Evolutionary conservation across 2,797 vertebrate genomes (phyloP).

Genomic region (Malacoraja senta): DNA sequence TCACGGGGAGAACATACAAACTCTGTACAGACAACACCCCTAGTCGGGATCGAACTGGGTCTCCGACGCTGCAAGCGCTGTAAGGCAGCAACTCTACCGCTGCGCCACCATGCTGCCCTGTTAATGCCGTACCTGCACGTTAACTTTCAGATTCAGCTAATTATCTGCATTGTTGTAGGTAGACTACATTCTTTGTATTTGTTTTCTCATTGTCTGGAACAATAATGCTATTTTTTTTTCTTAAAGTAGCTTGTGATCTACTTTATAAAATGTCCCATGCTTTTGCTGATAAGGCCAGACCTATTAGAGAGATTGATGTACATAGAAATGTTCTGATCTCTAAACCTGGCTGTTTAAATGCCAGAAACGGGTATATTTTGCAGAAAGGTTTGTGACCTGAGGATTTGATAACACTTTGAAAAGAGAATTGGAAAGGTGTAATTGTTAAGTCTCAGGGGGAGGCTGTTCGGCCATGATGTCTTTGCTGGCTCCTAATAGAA

Average conservation of each 20-base stretch:
- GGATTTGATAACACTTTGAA: not conserved
- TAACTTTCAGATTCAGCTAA: no score
- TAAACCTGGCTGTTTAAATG: not conserved
- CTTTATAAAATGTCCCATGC: not conserved
- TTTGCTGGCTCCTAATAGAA: no score
- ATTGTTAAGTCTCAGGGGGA: no score
- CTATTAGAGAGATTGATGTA: not conserved
- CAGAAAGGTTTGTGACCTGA: not conserved
- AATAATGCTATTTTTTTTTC: not conserved
- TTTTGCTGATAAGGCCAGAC: not conserved
- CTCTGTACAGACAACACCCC: no score
- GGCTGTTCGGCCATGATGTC: no score
- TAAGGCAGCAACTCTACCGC: no score
- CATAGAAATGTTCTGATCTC: not conserved
- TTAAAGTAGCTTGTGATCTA: no score
- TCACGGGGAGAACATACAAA: no score
- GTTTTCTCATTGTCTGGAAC: not conserved
- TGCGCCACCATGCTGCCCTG: no score
- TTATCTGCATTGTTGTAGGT: not conserved
- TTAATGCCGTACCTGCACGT: no score
- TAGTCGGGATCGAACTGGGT: no score
- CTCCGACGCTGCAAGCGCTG: no score
- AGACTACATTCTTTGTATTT: not conserved
- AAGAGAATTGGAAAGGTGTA: not conserved
- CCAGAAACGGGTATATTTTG: not conserved